phyloP scores from a whole-genome alignment of 2,888 invertebrate species.

The Gari tellinella region DNA sequence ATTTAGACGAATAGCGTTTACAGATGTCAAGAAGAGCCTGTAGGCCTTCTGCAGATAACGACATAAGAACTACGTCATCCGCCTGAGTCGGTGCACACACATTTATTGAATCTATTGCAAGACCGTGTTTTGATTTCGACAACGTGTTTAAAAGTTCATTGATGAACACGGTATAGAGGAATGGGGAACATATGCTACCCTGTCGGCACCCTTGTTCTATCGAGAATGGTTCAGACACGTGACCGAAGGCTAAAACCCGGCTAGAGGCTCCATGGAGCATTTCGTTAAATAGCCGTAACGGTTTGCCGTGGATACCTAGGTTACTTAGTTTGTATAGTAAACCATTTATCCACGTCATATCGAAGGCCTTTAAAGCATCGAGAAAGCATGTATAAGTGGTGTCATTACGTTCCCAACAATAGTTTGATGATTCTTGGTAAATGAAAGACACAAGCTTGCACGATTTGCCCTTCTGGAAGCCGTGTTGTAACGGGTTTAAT shows the following conservation, averaged over 20 bases:
- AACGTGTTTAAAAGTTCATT: conserved; percentile 15
- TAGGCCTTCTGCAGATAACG: conserved; percentile 3
- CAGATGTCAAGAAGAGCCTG: conserved; percentile 8
- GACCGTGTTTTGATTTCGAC: conserved; percentile 1
- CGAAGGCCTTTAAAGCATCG: conserved; percentile 16
- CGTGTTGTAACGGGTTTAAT: conserved; percentile 17
- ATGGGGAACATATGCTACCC: conserved; percentile 18
- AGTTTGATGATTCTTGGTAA: not conserved
- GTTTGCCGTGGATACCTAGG: conserved; percentile 2
- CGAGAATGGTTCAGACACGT: not conserved
- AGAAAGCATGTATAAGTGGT: conserved; percentile 2
- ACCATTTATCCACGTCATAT: conserved; percentile 9
- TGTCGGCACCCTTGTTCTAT: conserved; percentile 19
- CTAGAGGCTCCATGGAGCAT: conserved; percentile 2
- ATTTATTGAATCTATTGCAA: not conserved
- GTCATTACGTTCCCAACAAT: conserved; percentile 3
- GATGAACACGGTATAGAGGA: conserved; percentile 12
- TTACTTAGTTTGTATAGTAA: conserved; percentile 15
- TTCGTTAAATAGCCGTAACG: conserved; percentile 3
- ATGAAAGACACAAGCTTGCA: conserved; percentile 1
- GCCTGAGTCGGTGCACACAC: conserved; percentile 21
- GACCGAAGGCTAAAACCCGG: not conserved
- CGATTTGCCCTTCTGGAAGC: conserved; percentile 13
- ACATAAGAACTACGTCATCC: conserved; percentile 13
- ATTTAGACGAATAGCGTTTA: conserved; percentile 2